Conservation (phyloP, 2,113 vertebrate species). For the Sporophila hypoxantha region DNA sequence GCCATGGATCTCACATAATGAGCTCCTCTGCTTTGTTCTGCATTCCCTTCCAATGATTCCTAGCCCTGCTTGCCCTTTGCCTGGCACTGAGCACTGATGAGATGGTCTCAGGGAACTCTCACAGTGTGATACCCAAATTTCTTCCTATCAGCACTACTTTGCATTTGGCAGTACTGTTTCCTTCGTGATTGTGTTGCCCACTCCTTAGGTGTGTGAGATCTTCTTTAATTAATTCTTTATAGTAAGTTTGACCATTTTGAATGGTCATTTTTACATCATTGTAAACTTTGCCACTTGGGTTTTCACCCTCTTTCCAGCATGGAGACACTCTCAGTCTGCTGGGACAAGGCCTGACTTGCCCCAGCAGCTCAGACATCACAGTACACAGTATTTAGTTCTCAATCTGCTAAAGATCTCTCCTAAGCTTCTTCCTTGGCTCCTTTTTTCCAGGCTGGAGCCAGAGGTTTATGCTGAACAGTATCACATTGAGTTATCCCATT, state of each 20-base stretch:
- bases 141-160: background rate
- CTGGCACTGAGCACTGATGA: background rate
- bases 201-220: background rate
- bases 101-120: background rate
- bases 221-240: background rate
- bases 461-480: background rate
- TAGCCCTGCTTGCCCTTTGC: background rate
- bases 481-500: background rate
- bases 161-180: background rate
- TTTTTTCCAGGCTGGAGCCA: background rate
- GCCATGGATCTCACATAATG: background rate
- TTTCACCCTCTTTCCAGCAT: background rate
- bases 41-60: background rate
- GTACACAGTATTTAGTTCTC: background rate
- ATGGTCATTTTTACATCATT: background rate
- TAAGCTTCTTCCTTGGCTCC: background rate
- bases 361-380: background rate
- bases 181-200: background rate
- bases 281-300: background rate
- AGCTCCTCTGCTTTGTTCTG: constrained; percentile 13
- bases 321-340: background rate
- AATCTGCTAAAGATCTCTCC: background rate
- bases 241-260: background rate
- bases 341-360: background rate
- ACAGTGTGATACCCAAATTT: background rate